Base-by-base conservation (phyloP, 35 echinoderm and acorn worm species). In the Lytechinus pictus region DNA sequence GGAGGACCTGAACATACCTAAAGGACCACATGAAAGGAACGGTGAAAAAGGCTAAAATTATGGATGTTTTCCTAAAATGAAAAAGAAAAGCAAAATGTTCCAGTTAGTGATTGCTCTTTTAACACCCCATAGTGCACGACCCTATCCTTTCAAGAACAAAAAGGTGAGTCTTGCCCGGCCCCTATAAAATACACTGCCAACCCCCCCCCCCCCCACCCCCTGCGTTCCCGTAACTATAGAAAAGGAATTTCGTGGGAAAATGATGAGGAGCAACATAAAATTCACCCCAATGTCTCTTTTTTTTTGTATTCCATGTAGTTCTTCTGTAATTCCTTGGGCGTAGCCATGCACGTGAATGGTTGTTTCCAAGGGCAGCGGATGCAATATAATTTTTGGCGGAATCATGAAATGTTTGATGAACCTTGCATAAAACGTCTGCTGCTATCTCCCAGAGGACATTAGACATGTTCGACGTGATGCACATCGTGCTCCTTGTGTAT, bases 391-490 rank as follows among this genome's bases (percentile, higher is more conserved):
- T n/a, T 79, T 24, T 44, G 19, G 8, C 66, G 14, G 66, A 14
- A 16, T 16, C 66, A 79, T n/a, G 66, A 24, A 79, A n/a, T 79
- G 66, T 79, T 79, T 79, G 66, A 79, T 79, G 19, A 79, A 79
- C 66, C 66, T 79, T 79, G n/a, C 66, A 79, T 79, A 79, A 79
- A 79, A 79, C 66, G 66, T 79, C 66, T 79, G 66, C 66, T n/a
- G 2, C 33, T 44, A 44, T 44, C 33, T 44, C 12, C n/a, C 19
- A 8, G 66, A 6, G 4, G 66, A 24, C 66, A 24, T 24, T 10
- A 79, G 19, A 24, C n/a, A 79, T 0, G 14, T 79, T 16, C 8
- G 6, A 79, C 66, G n/a, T 79, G 19, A 14, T 79, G 7, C 3
- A 14, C 2, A 16, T 79, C 33, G 2, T 44, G 66, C n/a, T 0